A percentile compares a stretch with the other conserved stretches of the same genome.
Evolutionary conservation across 2,888 invertebrate genomes (phyloP).

Genomic region (Andrena marginata): DNA sequence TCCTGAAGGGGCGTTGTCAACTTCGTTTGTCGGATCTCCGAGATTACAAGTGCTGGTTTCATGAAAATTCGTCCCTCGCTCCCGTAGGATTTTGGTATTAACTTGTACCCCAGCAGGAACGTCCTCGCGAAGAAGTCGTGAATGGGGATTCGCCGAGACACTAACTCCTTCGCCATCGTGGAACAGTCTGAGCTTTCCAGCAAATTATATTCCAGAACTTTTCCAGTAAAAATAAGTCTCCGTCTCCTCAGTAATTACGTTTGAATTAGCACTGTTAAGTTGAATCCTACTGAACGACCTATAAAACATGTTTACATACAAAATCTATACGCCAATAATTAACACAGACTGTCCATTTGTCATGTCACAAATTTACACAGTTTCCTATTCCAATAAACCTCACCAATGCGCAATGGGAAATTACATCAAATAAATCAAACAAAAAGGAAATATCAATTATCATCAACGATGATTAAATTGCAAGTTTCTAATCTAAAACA

Average conservation of each 20-base stretch:
- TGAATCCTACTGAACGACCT: not conserved
- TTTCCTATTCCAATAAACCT: not conserved
- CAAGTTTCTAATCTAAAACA: too few species aligned
- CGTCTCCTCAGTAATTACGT: not conserved
- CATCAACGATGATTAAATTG: too few species aligned
- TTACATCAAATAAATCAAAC: too few species aligned
- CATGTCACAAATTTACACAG: conserved; percentile 5
- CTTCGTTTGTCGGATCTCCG: conserved; percentile 50
- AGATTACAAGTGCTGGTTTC: conserved; percentile 46
- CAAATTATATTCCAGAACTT: not conserved
- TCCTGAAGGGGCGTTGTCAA: conserved; percentile 42
- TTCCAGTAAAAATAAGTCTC: not conserved
- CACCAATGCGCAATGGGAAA: too few species aligned
- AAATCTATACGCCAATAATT: conserved; percentile 8
- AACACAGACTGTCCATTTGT: conserved; percentile 1
- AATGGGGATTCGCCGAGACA: not conserved
- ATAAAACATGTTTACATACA: not conserved
- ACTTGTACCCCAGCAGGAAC: conserved; percentile 15
- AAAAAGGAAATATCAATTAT: too few species aligned
- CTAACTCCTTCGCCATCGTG: not conserved
- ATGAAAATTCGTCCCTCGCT: conserved; percentile 38
- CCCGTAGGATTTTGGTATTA: conserved; percentile 34
- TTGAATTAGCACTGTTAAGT: not conserved
- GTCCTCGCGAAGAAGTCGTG: conserved; percentile 9
- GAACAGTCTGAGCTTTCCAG: not conserved